Base-by-base conservation (phyloP, 2,888 invertebrate genomes). In the Pterostichus madidus region DNA sequence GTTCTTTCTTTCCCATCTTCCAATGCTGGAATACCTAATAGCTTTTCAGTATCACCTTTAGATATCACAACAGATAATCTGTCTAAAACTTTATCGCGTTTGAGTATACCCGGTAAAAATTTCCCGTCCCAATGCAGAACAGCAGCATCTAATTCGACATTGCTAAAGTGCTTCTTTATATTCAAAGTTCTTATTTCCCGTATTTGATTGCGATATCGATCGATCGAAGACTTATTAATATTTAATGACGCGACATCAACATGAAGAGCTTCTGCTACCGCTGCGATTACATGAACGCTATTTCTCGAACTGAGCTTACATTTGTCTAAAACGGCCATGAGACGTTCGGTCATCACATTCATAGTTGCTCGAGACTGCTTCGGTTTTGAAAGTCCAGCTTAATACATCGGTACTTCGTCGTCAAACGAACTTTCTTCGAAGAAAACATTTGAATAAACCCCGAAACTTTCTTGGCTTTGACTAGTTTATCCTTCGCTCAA, bases 41-140 rank as follows among this genome's bases (percentile, higher is more conserved):
- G 8, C 8, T 7, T 39, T 39, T 39, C 39, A 39, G 8, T 8
- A 5, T 39, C 39, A 8, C 39, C 6, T 3, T 39, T 8, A 7
- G 39, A 39, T 39, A 39, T 39, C 8, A 39, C 8, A 39, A 39
- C 39, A 39, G 39, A 5, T 39, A 39, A 39, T 39, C 8, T 6
- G 64, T 71, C 56, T 53, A 11, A 2, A 10, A 53, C 56, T 53
- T 53, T 11, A 53, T 53, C 11, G 56, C 56, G 56, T 10, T 53
- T 59, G 39, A 5, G 35, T 80, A 44, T 15, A 24, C 7, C 6
- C 1, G 15, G 7, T 24, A 39, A 15, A 10, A 83, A 5, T 68
- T 83, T 83, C 5, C 83, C 83, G n/a, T 83, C 78, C 83, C 83
- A 78, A 15, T 83, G 83, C 3, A 83, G 6, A n/a, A 77, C 78